Percentiles rank a stretch among this genome's conserved stretches.
phyloP scores from a whole-genome alignment of 2,797 vertebrate genomes.

The Hirundo rustica region DNA sequence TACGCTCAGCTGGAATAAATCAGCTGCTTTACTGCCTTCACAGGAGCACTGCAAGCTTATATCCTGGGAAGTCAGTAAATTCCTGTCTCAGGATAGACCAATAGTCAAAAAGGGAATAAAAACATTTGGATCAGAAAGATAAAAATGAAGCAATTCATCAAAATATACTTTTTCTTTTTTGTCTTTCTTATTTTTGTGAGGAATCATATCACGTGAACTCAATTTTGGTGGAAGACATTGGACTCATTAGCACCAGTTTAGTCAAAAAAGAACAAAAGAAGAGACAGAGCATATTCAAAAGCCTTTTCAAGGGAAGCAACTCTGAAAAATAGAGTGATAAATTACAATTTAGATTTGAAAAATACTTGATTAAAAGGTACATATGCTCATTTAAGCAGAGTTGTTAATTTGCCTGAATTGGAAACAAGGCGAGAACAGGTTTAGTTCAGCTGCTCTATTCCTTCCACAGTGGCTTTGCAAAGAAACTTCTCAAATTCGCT shows the following conservation, averaged over 20 bases:
- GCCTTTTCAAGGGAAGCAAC: background rate
- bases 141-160: background rate
- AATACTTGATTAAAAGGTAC: background rate
- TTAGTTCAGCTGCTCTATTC: background rate
- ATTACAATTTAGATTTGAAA: background rate
- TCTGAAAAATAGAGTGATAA: background rate
- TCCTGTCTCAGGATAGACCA: background rate
- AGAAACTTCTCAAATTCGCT: background rate
- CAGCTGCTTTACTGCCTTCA: background rate
- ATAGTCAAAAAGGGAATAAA: background rate
- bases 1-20: conserved; percentile 18
- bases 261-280: background rate
- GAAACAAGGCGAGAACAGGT: background rate
- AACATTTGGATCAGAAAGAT: background rate
- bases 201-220: background rate
- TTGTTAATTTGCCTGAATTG: background rate
- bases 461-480: background rate
- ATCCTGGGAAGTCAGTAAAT: background rate
- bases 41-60: background rate
- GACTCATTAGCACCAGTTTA: background rate
- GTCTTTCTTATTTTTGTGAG: background rate
- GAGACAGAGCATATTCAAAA: background rate
- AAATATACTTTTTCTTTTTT: background rate
- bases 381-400: background rate
- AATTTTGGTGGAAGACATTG: background rate